Conservation (phyloP, 30 jellyfish, hydroid and myxozoan genomes). For the Cassiopea xamachana region DNA sequence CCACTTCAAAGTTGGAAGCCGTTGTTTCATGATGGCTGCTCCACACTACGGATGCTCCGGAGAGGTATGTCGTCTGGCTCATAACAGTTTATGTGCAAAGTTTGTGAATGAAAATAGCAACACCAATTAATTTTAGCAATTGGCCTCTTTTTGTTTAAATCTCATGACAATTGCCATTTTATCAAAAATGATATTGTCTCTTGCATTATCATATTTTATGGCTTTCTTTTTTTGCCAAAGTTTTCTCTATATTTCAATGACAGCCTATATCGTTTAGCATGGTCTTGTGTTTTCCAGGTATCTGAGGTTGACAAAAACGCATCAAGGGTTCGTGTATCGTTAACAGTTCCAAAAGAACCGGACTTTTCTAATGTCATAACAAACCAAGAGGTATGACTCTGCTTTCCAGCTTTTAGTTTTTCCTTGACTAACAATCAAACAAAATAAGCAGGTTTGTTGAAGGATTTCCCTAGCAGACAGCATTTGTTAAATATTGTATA, state of each 20-base stretch:
- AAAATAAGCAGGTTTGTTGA: too few relatives aligned
- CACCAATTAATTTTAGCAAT: background rate
- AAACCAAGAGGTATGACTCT: conserved; percentile 55
- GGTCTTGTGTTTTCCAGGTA: conserved; percentile 54
- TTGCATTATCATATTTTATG: too few relatives aligned
- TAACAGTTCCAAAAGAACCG: conserved; percentile 80
- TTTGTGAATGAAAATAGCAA: background rate
- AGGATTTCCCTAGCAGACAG: too few relatives aligned
- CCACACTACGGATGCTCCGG: conserved; percentile 93
- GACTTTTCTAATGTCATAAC: conserved; percentile 68
- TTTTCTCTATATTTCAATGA: too few relatives aligned
- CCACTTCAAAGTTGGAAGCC: conserved; percentile 57
- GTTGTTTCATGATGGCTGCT: conserved; percentile 92
- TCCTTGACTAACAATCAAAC: too few relatives aligned
- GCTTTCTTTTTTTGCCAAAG: too few relatives aligned
- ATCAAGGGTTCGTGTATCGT: conserved; percentile 82
- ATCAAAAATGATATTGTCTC: too few relatives aligned
- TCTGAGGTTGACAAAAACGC: conserved; percentile 72
- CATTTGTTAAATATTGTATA: too few relatives aligned
- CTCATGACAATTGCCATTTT: too few relatives aligned
- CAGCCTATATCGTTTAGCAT: too few relatives aligned
- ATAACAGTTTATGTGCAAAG: background rate
- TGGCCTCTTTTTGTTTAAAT: background rate
- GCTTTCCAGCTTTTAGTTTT: background rate
- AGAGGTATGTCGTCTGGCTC: conserved; percentile 67